Base-by-base conservation (phyloP, 2,113 vertebrate genomes). In the Dicentrarchus labrax region DNA sequence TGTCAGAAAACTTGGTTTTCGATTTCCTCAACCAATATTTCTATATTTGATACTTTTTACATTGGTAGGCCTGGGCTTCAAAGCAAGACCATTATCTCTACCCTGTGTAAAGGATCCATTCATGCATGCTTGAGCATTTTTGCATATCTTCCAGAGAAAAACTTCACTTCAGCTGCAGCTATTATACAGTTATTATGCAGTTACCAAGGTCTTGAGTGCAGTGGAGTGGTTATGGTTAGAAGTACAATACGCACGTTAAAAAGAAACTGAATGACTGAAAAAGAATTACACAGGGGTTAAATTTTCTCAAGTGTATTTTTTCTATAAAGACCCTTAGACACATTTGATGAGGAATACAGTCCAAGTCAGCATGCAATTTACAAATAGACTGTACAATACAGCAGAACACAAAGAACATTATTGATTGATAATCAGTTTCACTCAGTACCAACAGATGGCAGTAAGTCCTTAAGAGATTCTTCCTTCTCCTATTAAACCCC, bases 401-500 rank as follows among this genome's bases (percentile, higher is more conserved):
- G 57, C 68, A 77, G 21, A 50, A 64, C 56, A 54, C 13, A 54
- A 41, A 66, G 11, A 30, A 5, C 47, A 47, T 80, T 39, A 59
- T 84, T n/a, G 43, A 59, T 48, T 75, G 65, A 74, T 84, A 22
- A 85, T 88, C 82, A 79, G 47, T 93, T 91, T 88, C 82, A 51
- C 47, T 75, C 2, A 9, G 48, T 7, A 82, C 94, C 94, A 92
- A 93, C 87, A 94, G 94, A 94, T 93, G 94, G 94, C 93, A 93
- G 93, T 93, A 92, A 80, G 59, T 75, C 93, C 90, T 91, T 86
- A 78, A 87, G 82, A 89, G 78, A 89, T 24, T 54, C 47, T 10
- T 69, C 72, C 82, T 45, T 17, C 56, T 51, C 64, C 53, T 30
- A 57, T 76, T 80, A 84, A 76, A 61, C 47, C 70, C 70, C 53